phyloP scores from a whole-genome alignment of 2,113 vertebrate genomes.

The Fregata magnificens region DNA sequence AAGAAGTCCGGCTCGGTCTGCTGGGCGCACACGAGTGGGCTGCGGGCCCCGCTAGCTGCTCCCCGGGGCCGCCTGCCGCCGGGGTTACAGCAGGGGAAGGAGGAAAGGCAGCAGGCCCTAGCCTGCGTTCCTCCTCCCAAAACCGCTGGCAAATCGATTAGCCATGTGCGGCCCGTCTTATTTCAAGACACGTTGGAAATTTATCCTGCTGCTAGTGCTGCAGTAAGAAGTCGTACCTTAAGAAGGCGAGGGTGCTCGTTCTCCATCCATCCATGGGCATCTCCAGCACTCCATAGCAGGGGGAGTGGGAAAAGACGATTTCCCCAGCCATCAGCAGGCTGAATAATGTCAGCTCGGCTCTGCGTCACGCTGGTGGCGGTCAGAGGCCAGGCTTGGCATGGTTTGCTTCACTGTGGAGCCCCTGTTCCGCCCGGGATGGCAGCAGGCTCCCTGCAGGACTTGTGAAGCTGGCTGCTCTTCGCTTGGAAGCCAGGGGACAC shows the following conservation, averaged over 20 bases:
- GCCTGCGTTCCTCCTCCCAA: background rate
- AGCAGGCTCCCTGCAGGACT: background rate
- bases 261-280: background rate
- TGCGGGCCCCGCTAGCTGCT: too few species aligned
- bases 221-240: background rate
- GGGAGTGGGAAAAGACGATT: background rate
- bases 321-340: background rate
- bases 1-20: background rate
- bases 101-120: too few species aligned
- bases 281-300: background rate
- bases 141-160: background rate
- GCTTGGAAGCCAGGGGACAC: background rate
- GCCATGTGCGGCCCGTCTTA: fast-evolving
- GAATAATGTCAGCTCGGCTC: background rate
- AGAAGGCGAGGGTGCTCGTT: background rate
- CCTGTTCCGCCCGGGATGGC: background rate
- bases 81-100: too few species aligned
- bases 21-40: fast-evolving
- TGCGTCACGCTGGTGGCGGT: fast-evolving
- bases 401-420: background rate
- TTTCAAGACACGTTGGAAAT: background rate
- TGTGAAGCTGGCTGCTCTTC: background rate
- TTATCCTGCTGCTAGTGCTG: background rate
- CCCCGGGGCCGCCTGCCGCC: too few species aligned
- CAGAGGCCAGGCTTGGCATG: background rate